These are phyloP conservation scores for Halisarca cf. caerulea DNA, from an alignment of 37 sponge, comb jelly and placozoan species.

Conservation along the genomic window DNA sequence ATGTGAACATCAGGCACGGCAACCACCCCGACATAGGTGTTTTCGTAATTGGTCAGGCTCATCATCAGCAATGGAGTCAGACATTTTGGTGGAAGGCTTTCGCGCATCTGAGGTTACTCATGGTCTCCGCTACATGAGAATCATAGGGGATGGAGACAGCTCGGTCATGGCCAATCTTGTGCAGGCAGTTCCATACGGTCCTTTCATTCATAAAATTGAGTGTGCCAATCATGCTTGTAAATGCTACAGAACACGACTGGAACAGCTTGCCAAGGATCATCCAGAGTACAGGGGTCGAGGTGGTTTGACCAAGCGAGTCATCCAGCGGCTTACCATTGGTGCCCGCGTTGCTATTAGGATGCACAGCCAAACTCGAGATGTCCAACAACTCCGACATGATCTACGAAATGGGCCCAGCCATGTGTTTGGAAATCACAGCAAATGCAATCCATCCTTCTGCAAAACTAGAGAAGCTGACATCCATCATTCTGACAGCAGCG, in stretches of 20 bases:
- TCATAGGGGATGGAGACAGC: neutral
- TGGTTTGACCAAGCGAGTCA: neutral
- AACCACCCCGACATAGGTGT: too few species aligned
- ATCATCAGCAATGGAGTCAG: too few species aligned
- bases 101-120: too few species aligned
- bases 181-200: neutral
- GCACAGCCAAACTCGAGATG: neutral
- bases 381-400: slow-evolving; percentile 10
- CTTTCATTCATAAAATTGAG: too few species aligned
- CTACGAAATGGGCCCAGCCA: neutral
- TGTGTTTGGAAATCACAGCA: slow-evolving; percentile 10
- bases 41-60: too few species aligned
- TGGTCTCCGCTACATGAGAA: neutral
- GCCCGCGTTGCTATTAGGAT: neutral
- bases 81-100: too few species aligned
- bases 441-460: slow-evolving; percentile 5
- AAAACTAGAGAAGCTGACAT: neutral
- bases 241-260: too few species aligned
- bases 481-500: neutral
- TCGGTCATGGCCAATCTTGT: neutral
- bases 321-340: slow-evolving; percentile 3
- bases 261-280: too few species aligned
- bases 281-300: too few species aligned
- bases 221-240: too few species aligned
- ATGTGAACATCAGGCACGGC: too few species aligned